Evolutionary conservation across 2,113 vertebrate species (phyloP).

Genomic region (Eurypyga helias): DNA sequence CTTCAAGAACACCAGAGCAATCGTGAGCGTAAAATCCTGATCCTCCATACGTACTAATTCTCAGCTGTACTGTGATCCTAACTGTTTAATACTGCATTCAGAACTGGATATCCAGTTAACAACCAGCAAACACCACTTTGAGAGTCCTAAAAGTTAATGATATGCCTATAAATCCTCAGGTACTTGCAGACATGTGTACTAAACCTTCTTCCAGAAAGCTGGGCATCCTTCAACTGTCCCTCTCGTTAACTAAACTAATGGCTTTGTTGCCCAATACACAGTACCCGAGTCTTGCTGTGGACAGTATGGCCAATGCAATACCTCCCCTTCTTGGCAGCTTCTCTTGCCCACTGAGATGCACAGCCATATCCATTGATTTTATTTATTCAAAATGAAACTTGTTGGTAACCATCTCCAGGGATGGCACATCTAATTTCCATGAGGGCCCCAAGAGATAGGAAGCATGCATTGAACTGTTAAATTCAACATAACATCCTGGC

Average conservation of each 20-base stretch:
- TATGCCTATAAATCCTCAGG: not conserved
- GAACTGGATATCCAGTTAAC: not conserved
- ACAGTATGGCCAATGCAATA: not conserved
- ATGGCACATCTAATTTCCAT: slow-evolving; percentile 42
- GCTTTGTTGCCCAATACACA: not conserved
- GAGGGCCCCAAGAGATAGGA: not conserved
- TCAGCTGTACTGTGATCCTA: not conserved
- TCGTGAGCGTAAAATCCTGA: not conserved
- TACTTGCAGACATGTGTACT: not conserved
- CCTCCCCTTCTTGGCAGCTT: not conserved
- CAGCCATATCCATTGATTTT: not conserved
- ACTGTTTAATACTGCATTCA: not conserved
- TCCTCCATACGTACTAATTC: not conserved
- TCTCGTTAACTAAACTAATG: not conserved
- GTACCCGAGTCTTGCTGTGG: not conserved
- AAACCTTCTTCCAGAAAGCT: not conserved
- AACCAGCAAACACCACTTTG: not conserved
- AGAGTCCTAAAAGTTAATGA: not conserved
- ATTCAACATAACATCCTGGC: slow-evolving; percentile 19
- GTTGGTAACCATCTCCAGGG: slow-evolving; percentile 14
- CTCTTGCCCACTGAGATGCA: not conserved
- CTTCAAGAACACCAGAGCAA: not conserved
- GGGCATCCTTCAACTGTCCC: not conserved
- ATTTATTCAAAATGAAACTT: slow-evolving; percentile 22
- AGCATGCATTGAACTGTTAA: slow-evolving; percentile 37